A percentile compares a stretch with the other conserved stretches of the same genome.
Conservation (phyloP, 1,140 invertebrate species). For the Trialeurodes vaporariorum region DNA sequence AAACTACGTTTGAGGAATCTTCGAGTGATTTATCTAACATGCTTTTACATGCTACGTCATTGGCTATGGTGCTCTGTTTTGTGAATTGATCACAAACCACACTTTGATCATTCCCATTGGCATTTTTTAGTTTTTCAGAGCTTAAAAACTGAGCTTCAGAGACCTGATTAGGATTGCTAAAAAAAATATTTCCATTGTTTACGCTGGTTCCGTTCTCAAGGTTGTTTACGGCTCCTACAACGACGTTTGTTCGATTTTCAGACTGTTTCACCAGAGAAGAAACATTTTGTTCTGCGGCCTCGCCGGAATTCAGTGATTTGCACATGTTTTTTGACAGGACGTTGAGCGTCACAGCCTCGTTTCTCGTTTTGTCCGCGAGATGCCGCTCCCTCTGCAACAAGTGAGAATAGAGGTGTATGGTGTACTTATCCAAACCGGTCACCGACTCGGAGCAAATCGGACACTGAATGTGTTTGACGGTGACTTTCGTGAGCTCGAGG, state of each 20-base stretch:
- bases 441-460: conserved; percentile 62
- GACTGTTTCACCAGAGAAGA: too few relatives aligned
- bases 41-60: too few relatives aligned
- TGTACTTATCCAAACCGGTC: conserved; percentile 67
- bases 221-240: neutral
- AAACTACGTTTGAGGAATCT: too few relatives aligned
- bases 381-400: conserved; percentile 25
- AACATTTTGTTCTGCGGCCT: too few relatives aligned
- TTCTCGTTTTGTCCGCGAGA: neutral
- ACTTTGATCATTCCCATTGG: too few relatives aligned
- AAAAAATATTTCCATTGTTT: too few relatives aligned
- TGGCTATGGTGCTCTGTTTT: too few relatives aligned
- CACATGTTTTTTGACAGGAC: neutral
- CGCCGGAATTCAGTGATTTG: neutral
- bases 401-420: conserved; percentile 68
- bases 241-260: neutral
- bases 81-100: too few relatives aligned
- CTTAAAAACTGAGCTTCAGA: too few relatives aligned
- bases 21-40: too few relatives aligned
- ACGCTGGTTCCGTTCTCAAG: neutral
- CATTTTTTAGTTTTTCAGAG: too few relatives aligned
- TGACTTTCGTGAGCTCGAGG: conserved; percentile 55
- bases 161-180: too few relatives aligned
- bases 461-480: conserved; percentile 56
- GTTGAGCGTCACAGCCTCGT: neutral